Evolutionary conservation across 2,113 vertebrate species (phyloP).

Genomic region (Hyaena hyaena): DNA sequence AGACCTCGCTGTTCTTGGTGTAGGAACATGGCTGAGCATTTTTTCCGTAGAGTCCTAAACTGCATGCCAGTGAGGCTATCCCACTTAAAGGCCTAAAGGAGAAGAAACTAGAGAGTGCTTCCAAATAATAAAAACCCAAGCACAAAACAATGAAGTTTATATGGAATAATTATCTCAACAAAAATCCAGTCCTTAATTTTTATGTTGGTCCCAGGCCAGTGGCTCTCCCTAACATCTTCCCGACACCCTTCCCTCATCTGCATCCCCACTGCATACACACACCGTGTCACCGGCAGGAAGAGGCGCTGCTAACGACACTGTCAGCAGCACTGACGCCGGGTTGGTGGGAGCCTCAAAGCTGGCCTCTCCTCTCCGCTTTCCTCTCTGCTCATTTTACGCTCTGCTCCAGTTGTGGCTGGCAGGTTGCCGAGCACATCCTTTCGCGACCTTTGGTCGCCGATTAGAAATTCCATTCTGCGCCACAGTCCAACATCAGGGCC

Average conservation of each 20-base stretch:
- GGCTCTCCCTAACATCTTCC: not conserved
- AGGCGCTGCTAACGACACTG: conserved; percentile 63
- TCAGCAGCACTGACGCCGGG: conserved; percentile 18
- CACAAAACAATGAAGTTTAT: not conserved
- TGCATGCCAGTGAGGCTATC: not conserved
- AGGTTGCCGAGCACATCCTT: not conserved
- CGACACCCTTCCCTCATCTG: not conserved
- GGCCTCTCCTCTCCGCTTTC: not conserved
- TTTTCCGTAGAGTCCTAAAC: not conserved
- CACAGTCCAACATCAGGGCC: not conserved
- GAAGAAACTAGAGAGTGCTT: not conserved
- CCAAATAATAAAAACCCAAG: not conserved
- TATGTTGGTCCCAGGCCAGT: not conserved
- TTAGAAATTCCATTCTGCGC: not conserved
- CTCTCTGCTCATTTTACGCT: not conserved
- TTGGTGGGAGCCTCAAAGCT: not conserved
- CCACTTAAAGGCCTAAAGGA: not conserved
- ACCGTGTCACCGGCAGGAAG: conserved; percentile 8
- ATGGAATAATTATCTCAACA: not conserved
- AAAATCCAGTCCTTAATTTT: conserved; percentile 35
- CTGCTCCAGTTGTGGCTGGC: not conserved
- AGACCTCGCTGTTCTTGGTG: not conserved
- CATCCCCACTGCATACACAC: not conserved
- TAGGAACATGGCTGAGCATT: not conserved
- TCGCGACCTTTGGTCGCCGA: not conserved